Evolutionary conservation across 1,140 invertebrate species (phyloP), one percentile per base, ranked within the genome.

Genomic region (Phocides pigmalion): DNA sequence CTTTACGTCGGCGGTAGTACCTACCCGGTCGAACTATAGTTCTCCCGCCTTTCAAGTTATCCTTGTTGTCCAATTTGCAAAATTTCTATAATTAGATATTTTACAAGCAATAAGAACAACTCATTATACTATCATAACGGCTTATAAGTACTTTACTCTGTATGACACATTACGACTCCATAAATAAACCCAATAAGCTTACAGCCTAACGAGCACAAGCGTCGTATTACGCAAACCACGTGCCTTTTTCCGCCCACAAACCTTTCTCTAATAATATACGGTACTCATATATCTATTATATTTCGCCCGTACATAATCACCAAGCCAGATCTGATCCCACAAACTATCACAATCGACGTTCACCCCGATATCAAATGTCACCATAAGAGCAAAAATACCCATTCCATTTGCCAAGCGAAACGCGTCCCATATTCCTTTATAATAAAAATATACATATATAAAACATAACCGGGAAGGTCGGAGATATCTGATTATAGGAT

Each of bases 371-470:
- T 58, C 61, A 51, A 65, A 66, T 66, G 53, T 56, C 53, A 41
- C 61, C 62, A 42, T 42, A 64, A 50, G 50, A 39, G 64, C 53
- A 73, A 75, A 81, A 77, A 81, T 76, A 81, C 74, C 64, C 77
- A 77, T 78, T 78, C 76, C 75, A 84, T 84, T 83, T 78, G 74
- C 66, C 72, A 79, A 76, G 64, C 74, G 68, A 63, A 80, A 84
- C 74, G 76, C 70, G 73, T 78, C 73, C 74, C 71, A 68, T 79
- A 74, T 78, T 72, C 75, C 66, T 56, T 64, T 74, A 70, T 81
- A 84, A 89, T 87, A 89, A 87, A 88, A 89, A 89, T 87, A 87
- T 89, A 89, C 82, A 87, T 82, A 86, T 77, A 85, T 80, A 84
- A 84, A 76, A 81, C 76, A 82, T 85, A 85, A 82, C 74, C 76